phyloP scores from a whole-genome alignment of 2,113 vertebrate genomes.

The Phasianus colchicus region DNA sequence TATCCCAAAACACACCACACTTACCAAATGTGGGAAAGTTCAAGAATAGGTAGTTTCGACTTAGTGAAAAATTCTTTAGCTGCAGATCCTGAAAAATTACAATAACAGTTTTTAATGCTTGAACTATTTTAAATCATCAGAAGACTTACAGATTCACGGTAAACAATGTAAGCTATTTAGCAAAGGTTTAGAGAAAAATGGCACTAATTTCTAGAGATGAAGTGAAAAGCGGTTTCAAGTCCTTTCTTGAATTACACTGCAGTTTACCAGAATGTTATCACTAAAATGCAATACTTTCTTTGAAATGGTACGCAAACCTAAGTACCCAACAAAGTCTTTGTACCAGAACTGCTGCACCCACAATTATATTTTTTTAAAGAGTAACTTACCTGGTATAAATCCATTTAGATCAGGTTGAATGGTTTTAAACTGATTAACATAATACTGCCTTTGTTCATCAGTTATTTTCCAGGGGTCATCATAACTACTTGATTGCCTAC shows the following conservation, averaged over 20 bases:
- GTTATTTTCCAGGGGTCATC: conserved; percentile 99
- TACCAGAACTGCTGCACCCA: conserved; percentile 35
- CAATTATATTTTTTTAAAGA: conserved; percentile 59
- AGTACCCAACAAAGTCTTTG: not conserved
- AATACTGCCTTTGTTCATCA: conserved; percentile 99
- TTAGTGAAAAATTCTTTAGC: conserved; percentile 99
- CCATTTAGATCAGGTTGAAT: conserved; percentile 98
- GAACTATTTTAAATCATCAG: conserved; percentile 8
- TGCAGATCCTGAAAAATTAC: conserved; percentile 90
- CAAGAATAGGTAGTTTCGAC: conserved; percentile 98
- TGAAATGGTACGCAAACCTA: not conserved
- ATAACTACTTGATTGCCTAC: conserved; percentile 96
- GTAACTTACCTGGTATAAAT: conserved; percentile 94
- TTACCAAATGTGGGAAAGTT: conserved; percentile 99
- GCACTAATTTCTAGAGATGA: not conserved
- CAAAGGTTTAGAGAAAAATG: not conserved
- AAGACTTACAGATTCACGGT: not conserved
- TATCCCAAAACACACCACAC: conserved; percentile 61
- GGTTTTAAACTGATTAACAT: conserved; percentile 99
- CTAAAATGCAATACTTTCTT: not conserved
- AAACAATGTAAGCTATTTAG: not conserved
- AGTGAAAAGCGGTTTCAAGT: not conserved
- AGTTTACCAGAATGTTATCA: not conserved
- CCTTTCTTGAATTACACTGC: not conserved
- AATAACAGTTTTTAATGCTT: conserved; percentile 67